Base-by-base conservation (phyloP, 2,113 vertebrate genomes). In the Procavia capensis region DNA sequence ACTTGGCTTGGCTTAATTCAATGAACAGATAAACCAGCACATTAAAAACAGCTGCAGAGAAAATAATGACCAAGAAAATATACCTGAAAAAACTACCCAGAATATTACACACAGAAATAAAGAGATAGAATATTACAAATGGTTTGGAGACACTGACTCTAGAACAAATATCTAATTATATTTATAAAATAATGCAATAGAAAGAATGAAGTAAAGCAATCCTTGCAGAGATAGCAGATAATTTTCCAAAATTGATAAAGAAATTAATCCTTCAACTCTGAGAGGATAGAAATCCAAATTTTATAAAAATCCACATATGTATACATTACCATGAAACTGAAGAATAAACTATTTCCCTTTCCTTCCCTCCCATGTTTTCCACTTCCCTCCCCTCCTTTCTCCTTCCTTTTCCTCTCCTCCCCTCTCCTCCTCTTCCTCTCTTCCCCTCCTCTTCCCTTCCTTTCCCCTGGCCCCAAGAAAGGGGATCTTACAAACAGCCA, bases 151-250 rank as follows among this genome's bases (percentile, higher is more conserved):
- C 5, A 63, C 25, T 66, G 31, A 79, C 63, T 91, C 36, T 91
- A 85, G 50, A 84, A 75, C 1, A 50, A 59, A 24, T 61, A 50
- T 39, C 50, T 54, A 76, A 57, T 54, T 22, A 41, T 84, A 63
- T 47, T 81, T 88, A 47, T 34, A 36, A 75, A 93, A 74, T 9
- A 90, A 85, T 45, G 22, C 19, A 63, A 27, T n/a, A 34, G 22
- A 79, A 84, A 83, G 43, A 85, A 90, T 70, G 19, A 95, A 82
- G 54, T 82, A 95, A 94, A 94, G 29, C 29, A 41, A 66, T 90
- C 39, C 25, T 29, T 76, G 36, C 90, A 89, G 47, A 84, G 75
- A 78, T 31, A 39, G 50, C 31, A 31, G 25, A 81, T n/a, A 22
- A 74, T 94, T 89, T 92, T 47, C 47, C 31, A 88, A 92, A 91